These are phyloP conservation scores for Corythucha ciliata DNA, from an alignment of 2,888 invertebrate genomes.

Conservation along the genomic window DNA sequence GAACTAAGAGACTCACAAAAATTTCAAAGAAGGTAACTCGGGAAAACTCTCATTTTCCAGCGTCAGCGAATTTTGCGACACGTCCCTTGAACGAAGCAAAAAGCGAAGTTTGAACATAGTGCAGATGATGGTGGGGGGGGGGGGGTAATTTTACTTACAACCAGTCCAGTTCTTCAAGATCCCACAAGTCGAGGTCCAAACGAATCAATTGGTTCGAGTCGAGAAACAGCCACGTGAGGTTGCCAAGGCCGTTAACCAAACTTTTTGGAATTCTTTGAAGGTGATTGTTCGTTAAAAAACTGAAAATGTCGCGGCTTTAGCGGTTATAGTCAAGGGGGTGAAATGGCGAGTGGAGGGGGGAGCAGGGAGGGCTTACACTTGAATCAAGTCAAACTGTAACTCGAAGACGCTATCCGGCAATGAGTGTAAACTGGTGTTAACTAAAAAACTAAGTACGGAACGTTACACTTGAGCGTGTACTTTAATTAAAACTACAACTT, in stretches of 20 bases:
- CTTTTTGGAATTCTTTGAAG: conserved; percentile 39
- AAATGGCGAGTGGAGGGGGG: neutral
- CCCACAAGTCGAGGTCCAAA: conserved; percentile 43
- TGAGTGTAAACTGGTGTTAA: neutral
- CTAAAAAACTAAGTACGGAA: no score
- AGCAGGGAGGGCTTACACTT: conserved; percentile 33
- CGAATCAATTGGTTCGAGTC: conserved; percentile 44
- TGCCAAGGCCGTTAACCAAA: conserved; percentile 42
- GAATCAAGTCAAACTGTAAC: conserved; percentile 31
- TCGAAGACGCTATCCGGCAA: conserved; percentile 34
- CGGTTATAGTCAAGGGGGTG: no score
- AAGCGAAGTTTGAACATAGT: neutral
- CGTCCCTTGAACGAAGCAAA: conserved; percentile 37
- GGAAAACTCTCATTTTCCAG: conserved; percentile 44
- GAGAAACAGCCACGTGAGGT: conserved; percentile 45
- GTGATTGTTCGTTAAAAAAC: conserved; percentile 41
- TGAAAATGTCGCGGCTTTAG: no score
- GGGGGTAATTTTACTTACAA: conserved; percentile 22
- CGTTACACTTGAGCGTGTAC: no score
- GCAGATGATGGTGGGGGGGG: neutral
- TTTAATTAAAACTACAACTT: no score
- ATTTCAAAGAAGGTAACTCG: conserved; percentile 38
- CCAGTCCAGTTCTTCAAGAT: conserved; percentile 28
- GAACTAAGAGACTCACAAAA: conserved; percentile 19
- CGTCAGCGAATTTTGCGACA: conserved; percentile 46